Percentiles rank a stretch among this genome's conserved stretches.
Conservation (phyloP, 2,888 invertebrate species). For the Hemithea aestivaria region DNA sequence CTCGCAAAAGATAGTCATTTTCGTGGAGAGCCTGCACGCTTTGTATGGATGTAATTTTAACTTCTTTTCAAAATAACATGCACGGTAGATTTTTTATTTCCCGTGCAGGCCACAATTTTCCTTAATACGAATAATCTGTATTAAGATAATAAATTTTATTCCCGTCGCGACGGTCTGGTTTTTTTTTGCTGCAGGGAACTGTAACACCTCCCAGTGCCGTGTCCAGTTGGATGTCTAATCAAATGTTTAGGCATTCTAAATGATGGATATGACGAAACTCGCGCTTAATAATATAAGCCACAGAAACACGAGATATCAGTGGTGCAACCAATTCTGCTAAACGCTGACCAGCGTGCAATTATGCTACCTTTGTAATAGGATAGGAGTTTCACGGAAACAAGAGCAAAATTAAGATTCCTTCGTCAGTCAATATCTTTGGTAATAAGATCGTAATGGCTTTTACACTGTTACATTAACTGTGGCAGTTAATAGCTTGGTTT, state of each 20-base stretch:
- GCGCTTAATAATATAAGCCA: conserved; percentile 21
- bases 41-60: too few species aligned
- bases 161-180: too few species aligned
- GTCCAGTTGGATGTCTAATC: conserved; percentile 14
- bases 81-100: too few species aligned
- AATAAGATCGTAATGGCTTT: conserved; percentile 3
- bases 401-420: conserved; percentile 34
- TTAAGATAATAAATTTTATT: too few species aligned
- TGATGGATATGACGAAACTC: conserved; percentile 22
- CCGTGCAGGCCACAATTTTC: too few species aligned
- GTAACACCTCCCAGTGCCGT: conserved; percentile 1
- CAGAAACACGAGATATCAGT: conserved; percentile 7
- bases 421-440: conserved; percentile 23
- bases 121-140: too few species aligned
- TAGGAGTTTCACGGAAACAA: conserved; percentile 20
- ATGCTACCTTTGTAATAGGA: conserved; percentile 20
- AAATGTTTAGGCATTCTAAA: conserved; percentile 11
- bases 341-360: conserved; percentile 22
- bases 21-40: too few species aligned
- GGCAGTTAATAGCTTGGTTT: conserved; percentile 32
- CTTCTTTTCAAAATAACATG: too few species aligned
- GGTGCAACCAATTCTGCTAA: conserved; percentile 20
- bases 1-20: too few species aligned
- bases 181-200: too few species aligned
- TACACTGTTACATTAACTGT: conserved; percentile 6